Percentiles rank a stretch among this genome's conserved stretches.
Evolutionary conservation across 2,888 invertebrate species (phyloP).

Genomic region (Habrosyne pyritoides): DNA sequence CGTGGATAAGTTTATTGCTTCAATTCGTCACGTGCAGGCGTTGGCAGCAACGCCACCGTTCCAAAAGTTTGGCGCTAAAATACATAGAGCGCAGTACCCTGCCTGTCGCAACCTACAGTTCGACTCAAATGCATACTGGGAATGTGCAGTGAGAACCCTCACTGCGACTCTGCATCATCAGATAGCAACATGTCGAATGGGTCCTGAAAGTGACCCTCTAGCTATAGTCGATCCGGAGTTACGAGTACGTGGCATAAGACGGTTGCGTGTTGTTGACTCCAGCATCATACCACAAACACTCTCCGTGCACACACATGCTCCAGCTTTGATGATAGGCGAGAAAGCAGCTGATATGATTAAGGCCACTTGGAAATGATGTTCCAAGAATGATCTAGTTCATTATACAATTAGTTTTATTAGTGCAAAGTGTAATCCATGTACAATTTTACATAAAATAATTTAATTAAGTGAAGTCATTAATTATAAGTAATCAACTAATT

Average conservation of each 20-base stretch:
- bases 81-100: slow-evolving; percentile 84
- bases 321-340: slow-evolving; percentile 83
- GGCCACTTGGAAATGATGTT: slow-evolving; percentile 58
- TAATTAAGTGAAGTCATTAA: slow-evolving; percentile 2
- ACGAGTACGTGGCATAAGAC: slow-evolving; percentile 73
- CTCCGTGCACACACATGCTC: slow-evolving; percentile 81
- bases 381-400: not conserved
- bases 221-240: slow-evolving; percentile 86
- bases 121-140: slow-evolving; percentile 85
- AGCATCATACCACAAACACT: slow-evolving; percentile 82
- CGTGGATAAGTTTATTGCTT: slow-evolving; percentile 83
- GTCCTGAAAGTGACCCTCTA: slow-evolving; percentile 80
- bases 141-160: slow-evolving; percentile 85
- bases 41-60: slow-evolving; percentile 77
- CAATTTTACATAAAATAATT: not conserved
- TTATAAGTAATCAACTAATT: not conserved
- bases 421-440: slow-evolving; percentile 12
- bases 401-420: slow-evolving; percentile 9
- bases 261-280: slow-evolving; percentile 80
- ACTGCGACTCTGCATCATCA: slow-evolving; percentile 87
- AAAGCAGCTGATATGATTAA: slow-evolving; percentile 83
- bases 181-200: slow-evolving; percentile 87
- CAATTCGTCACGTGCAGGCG: slow-evolving; percentile 81
- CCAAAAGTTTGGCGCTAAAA: slow-evolving; percentile 72
- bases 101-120: slow-evolving; percentile 81